Conservation (phyloP, 2,797 vertebrate species). For the Luscinia megarhynchos region DNA sequence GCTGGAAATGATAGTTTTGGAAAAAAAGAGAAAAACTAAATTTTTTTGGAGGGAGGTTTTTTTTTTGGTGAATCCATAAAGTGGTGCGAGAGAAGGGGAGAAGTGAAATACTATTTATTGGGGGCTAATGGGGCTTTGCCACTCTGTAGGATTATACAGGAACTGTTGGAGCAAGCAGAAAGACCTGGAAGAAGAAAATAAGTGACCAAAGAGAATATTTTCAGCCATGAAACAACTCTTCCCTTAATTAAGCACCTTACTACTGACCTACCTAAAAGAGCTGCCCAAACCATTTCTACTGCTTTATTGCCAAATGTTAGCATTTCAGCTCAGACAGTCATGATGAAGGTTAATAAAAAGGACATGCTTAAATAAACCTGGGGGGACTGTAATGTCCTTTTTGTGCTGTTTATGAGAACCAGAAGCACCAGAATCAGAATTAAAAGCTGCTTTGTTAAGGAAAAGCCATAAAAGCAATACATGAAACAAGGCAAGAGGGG, state of each 20-base stretch:
- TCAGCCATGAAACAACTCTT: not conserved
- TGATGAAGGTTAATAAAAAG: not conserved
- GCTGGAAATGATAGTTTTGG: not conserved
- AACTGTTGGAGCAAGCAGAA: not conserved
- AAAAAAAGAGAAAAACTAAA: not conserved
- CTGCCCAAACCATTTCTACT: not conserved
- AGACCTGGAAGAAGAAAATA: not conserved
- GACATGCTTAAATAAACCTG: not conserved
- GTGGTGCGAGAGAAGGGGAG: not conserved
- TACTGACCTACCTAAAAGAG: not conserved
- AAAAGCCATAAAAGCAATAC: not conserved
- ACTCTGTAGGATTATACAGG: not conserved
- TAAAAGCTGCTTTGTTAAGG: slow-evolving; percentile 33
- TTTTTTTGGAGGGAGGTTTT: not conserved
- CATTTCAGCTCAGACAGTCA: not conserved
- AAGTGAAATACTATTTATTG: fast-evolving
- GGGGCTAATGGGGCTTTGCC: not conserved
- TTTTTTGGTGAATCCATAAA: not conserved
- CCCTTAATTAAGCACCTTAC: not conserved
- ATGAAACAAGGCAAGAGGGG: not conserved
- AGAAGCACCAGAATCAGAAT: not conserved
- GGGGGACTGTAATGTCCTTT: slow-evolving; percentile 4
- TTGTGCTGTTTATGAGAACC: slow-evolving; percentile 39
- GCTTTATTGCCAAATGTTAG: not conserved
- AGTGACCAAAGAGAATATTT: not conserved